Conservation (phyloP, 2,113 vertebrate species). For the Sardina pilchardus region DNA sequence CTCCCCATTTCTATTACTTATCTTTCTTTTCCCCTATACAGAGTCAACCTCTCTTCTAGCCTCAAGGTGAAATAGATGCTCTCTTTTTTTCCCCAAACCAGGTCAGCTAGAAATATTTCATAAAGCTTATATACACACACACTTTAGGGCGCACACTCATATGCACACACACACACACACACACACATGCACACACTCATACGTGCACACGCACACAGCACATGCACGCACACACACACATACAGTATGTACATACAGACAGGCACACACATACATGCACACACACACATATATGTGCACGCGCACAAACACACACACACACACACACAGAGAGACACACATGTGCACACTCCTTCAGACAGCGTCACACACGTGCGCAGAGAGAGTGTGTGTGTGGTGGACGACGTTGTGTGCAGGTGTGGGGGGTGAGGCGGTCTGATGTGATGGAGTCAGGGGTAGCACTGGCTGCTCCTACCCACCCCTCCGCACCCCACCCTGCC, state of each 20-base stretch:
- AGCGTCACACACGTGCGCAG: background rate
- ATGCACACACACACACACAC: background rate
- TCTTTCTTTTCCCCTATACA: constrained; percentile 5
- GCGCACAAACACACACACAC: background rate
- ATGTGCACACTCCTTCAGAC: background rate
- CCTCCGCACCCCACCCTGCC: background rate
- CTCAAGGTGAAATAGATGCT: constrained; percentile 10
- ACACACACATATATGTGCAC: too few relatives aligned
- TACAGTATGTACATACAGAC: background rate
- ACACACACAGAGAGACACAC: background rate
- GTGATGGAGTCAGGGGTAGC: background rate
- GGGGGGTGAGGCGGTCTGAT: background rate
- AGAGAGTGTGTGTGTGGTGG: too few relatives aligned
- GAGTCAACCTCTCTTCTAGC: background rate
- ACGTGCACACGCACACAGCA: background rate
- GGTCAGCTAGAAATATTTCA: constrained; percentile 1
- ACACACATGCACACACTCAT: background rate
- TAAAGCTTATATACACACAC: background rate
- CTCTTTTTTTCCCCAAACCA: background rate
- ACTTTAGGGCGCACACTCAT: background rate
- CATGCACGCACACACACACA: background rate
- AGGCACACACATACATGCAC: background rate
- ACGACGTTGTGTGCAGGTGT: background rate
- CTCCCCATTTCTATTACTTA: background rate
- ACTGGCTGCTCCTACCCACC: background rate